phyloP scores from a whole-genome alignment of 2,113 vertebrate species.

The Ptilorrhoa leucosticta region DNA sequence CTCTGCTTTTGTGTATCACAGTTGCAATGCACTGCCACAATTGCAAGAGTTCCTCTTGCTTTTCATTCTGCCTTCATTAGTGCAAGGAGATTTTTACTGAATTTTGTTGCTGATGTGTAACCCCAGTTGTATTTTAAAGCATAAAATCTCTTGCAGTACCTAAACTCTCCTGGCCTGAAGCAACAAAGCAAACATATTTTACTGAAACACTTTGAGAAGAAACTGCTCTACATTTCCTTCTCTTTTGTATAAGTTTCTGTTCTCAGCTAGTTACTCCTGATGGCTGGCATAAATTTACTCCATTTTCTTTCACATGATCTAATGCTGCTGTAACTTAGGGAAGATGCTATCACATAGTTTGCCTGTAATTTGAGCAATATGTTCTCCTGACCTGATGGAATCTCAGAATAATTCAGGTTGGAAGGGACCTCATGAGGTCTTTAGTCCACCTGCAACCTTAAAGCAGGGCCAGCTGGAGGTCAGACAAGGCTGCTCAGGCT shows the following conservation, averaged over 20 bases:
- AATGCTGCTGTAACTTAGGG: neutral
- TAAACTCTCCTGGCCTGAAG: neutral
- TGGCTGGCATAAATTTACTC: neutral
- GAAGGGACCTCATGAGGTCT: neutral
- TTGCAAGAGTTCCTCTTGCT: neutral
- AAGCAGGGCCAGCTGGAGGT: neutral
- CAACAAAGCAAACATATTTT: neutral
- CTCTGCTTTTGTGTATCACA: neutral
- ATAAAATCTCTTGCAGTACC: neutral
- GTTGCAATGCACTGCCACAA: neutral
- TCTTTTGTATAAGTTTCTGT: neutral
- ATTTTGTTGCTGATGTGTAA: neutral
- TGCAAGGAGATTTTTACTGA: neutral
- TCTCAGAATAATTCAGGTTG: neutral
- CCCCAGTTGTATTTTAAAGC: neutral
- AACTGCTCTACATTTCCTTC: neutral
- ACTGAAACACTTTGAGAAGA: neutral
- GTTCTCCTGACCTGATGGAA: neutral
- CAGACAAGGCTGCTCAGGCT: neutral
- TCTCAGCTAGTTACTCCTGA: neutral
- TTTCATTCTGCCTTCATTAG: neutral
- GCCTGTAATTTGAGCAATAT: neutral
- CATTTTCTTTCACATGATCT: neutral
- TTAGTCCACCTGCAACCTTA: neutral
- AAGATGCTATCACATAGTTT: neutral